A percentile compares a stretch with the other conserved stretches of the same genome.
phyloP scores from a whole-genome alignment of 1,140 invertebrate genomes.

The Hylyphantes graminicola region DNA sequence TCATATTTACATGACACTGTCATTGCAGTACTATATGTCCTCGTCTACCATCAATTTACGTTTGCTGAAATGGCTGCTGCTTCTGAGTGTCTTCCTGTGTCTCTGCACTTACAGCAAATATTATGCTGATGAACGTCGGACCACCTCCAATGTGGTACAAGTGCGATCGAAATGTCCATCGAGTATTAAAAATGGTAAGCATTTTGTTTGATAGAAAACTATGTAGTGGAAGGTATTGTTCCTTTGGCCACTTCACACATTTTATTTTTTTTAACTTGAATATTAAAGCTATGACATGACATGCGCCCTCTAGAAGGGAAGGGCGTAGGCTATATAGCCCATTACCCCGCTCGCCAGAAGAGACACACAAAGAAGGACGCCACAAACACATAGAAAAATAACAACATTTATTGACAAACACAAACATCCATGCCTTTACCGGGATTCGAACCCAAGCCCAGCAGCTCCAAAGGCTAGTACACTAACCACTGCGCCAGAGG shows the following conservation, averaged over 20 bases:
- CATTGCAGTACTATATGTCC: not conserved
- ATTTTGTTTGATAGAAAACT: not conserved
- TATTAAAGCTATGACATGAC: not conserved
- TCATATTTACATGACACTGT: not conserved
- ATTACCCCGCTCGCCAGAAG: too few relatives aligned
- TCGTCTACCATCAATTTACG: conserved; percentile 5
- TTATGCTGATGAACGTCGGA: not conserved
- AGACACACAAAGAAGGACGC: too few relatives aligned
- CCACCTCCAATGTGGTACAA: not conserved
- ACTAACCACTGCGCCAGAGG: too few relatives aligned
- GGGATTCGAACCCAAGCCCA: too few relatives aligned
- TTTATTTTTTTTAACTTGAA: not conserved
- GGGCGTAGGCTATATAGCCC: too few relatives aligned
- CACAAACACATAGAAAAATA: too few relatives aligned
- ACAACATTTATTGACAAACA: too few relatives aligned
- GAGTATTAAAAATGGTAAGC: conserved; percentile 1
- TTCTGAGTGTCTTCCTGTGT: conserved; percentile 8
- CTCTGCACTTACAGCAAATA: not conserved
- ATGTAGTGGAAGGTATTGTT: not conserved
- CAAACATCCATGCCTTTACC: too few relatives aligned
- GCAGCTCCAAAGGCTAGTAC: too few relatives aligned
- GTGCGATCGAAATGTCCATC: not conserved
- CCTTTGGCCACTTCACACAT: not conserved
- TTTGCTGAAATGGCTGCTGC: conserved; percentile 7
- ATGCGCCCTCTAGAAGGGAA: too few relatives aligned